Percentiles rank a stretch among this genome's conserved stretches.
phyloP scores from a whole-genome alignment of 2,888 invertebrate genomes.

The Boloria selene region DNA sequence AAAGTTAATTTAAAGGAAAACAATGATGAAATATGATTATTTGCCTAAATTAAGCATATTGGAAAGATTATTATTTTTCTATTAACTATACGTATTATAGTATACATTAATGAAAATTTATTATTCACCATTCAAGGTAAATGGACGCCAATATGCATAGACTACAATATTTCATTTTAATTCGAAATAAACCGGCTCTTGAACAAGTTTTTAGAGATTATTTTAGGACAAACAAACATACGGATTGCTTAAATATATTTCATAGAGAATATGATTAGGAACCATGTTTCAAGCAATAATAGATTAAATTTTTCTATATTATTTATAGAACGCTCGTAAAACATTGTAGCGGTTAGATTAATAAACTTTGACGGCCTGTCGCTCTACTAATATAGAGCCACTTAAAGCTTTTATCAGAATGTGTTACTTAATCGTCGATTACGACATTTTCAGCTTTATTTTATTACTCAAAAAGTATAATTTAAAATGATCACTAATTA shows the following conservation, averaged over 20 bases:
- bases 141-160: conserved; percentile 64
- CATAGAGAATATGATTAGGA: conserved; percentile 70
- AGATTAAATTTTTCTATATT: conserved; percentile 70
- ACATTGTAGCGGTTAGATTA: conserved; percentile 58
- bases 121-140: conserved; percentile 77
- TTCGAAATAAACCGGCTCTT: conserved; percentile 64
- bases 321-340: conserved; percentile 76
- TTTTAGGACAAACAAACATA: conserved; percentile 58
- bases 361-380: conserved; percentile 74
- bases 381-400: conserved; percentile 57
- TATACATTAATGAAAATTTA: conserved; percentile 58
- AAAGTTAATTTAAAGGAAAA: neutral
- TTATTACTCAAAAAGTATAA: conserved; percentile 34
- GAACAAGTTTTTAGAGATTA: conserved; percentile 64
- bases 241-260: conserved; percentile 53
- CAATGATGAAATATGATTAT: conserved; percentile 48
- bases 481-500: conserved; percentile 29
- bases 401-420: conserved; percentile 50
- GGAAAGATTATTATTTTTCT: conserved; percentile 65
- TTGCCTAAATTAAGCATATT: conserved; percentile 65
- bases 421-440: conserved; percentile 42
- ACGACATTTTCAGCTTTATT: conserved; percentile 41
- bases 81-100: conserved; percentile 8
- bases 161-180: conserved; percentile 72
- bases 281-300: conserved; percentile 67